Conservation (phyloP, 2,113 vertebrate species). For the Labeo catla region DNA sequence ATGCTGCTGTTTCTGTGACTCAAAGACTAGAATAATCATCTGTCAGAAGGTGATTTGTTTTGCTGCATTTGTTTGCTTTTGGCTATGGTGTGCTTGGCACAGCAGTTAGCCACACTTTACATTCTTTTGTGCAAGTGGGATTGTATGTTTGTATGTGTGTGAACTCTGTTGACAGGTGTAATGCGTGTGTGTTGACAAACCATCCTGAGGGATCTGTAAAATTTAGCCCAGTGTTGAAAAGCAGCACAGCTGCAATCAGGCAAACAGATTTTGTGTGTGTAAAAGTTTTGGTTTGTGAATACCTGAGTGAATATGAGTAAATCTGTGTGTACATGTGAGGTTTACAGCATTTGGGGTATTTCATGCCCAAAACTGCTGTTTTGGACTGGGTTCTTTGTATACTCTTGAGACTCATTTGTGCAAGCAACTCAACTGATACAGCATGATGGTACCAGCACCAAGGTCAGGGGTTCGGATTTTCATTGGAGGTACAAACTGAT, state of each 20-base stretch:
- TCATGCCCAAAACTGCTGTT: no score
- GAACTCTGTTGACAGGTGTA: background rate
- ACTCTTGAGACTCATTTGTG: background rate
- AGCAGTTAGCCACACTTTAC: conserved; percentile 17
- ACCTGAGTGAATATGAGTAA: conserved; percentile 39
- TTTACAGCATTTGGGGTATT: background rate
- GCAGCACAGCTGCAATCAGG: background rate
- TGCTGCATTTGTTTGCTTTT: background rate
- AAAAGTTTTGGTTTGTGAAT: conserved; percentile 14
- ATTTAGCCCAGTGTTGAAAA: conserved; percentile 2
- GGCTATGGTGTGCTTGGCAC: background rate
- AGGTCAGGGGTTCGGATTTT: background rate
- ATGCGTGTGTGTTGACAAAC: conserved; percentile 34
- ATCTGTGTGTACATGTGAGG: conserved; percentile 16
- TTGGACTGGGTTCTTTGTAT: no score
- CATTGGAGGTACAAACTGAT: background rate
- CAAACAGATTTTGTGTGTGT: conserved; percentile 7
- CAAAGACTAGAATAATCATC: background rate
- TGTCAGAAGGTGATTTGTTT: background rate
- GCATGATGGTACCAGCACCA: background rate
- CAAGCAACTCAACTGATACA: background rate
- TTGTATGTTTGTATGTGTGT: conserved; percentile 24
- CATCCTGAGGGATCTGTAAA: conserved; percentile 4
- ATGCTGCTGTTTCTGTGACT: background rate
- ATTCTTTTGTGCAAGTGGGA: conserved; percentile 18